Conservation (phyloP, 2,113 vertebrate genomes). For the Prionailurus bengalensis region DNA sequence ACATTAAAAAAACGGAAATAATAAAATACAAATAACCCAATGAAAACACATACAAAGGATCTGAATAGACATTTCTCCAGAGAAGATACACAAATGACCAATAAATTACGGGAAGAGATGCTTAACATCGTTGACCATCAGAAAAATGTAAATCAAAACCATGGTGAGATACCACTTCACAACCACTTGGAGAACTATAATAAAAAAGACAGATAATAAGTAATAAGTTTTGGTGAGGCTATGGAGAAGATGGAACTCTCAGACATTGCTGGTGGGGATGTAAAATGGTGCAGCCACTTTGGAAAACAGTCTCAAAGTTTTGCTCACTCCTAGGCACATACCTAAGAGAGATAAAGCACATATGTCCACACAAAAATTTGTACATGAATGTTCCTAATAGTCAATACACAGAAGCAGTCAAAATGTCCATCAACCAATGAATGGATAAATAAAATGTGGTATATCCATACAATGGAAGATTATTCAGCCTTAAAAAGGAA, state of each 20-base stretch:
- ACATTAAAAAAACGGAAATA: neutral
- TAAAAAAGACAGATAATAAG: neutral
- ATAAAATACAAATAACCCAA: neutral
- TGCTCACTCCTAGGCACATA: neutral
- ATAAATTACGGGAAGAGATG: neutral
- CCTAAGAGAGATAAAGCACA: neutral
- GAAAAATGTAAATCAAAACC: conserved; percentile 34
- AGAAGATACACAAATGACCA: conserved; percentile 15
- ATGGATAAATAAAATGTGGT: neutral
- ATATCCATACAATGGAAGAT: neutral
- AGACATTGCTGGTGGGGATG: neutral
- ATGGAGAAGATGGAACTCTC: neutral
- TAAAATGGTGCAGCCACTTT: neutral
- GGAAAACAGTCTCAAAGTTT: neutral
- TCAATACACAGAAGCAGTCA: neutral
- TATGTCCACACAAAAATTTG: neutral
- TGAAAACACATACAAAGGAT: neutral
- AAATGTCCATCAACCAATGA: neutral
- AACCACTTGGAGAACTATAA: neutral
- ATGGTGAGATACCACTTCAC: neutral
- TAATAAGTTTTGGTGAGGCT: neutral
- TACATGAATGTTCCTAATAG: neutral
- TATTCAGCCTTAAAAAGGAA: neutral
- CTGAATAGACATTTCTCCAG: conserved; percentile 8
- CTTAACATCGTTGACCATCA: neutral